phyloP scores from a whole-genome alignment of 2,888 invertebrate genomes.

The Parascotia fuliginaria region DNA sequence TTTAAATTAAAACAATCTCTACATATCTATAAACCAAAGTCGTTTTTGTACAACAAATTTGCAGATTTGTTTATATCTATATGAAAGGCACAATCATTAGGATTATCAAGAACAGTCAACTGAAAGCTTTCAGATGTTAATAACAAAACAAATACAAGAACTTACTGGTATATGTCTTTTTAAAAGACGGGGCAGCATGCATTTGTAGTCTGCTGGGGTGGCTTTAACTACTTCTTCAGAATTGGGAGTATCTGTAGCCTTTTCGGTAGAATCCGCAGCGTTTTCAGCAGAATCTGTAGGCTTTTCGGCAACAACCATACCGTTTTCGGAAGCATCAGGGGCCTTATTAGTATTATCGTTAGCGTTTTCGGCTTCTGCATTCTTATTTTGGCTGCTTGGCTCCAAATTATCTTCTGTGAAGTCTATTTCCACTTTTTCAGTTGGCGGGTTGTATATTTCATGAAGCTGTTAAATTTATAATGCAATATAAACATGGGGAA shows the following conservation, averaged over 20 bases:
- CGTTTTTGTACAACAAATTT: no score
- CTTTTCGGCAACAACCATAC: not conserved
- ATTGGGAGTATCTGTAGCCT: not conserved
- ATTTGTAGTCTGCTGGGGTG: slow-evolving; percentile 18
- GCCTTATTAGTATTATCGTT: no score
- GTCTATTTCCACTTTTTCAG: not conserved
- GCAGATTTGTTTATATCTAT: no score
- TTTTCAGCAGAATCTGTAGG: not conserved
- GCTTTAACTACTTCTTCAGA: not conserved
- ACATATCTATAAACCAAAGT: no score
- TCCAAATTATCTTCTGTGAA: not conserved
- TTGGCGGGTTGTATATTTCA: slow-evolving; percentile 19
- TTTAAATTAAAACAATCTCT: no score
- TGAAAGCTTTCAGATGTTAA: no score
- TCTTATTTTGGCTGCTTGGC: not conserved
- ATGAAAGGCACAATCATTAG: no score
- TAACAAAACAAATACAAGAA: no score
- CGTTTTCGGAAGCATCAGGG: no score
- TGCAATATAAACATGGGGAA: no score
- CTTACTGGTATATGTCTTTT: slow-evolving; percentile 58
- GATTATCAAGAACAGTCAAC: no score
- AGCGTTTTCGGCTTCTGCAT: not conserved
- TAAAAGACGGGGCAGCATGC: slow-evolving; percentile 47
- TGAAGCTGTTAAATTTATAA: slow-evolving; percentile 26
- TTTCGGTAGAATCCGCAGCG: not conserved